Evolutionary conservation across 2,113 vertebrate genomes (phyloP).

Genomic region (Nestor notabilis): DNA sequence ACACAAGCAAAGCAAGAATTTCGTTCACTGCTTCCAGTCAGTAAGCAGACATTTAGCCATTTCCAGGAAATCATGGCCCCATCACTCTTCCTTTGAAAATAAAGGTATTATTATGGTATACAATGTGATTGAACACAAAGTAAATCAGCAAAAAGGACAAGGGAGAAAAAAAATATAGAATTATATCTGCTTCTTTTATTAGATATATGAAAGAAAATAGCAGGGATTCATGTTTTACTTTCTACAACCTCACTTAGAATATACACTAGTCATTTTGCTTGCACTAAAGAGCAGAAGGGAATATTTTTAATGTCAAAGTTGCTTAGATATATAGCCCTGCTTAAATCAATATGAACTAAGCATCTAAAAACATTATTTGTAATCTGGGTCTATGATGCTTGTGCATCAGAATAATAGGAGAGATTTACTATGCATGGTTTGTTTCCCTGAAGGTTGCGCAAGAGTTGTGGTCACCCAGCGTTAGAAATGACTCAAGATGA

Average conservation of each 20-base stretch:
- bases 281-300: not conserved
- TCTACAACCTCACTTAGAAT: not conserved
- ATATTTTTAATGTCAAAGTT: not conserved
- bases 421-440: not conserved
- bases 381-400: not conserved
- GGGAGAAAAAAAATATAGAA: accelerated
- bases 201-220: not conserved
- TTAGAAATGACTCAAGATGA: not conserved
- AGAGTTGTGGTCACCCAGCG: not conserved
- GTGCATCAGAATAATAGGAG: conserved; percentile 28
- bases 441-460: conserved; percentile 31
- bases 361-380: not conserved
- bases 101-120: not conserved
- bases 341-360: conserved; percentile 61
- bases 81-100: not conserved
- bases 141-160: not conserved
- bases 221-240: not conserved
- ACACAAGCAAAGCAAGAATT: not conserved
- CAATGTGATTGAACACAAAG: not conserved
- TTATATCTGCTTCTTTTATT: not conserved
- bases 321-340: conserved; percentile 33
- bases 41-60: accelerated
- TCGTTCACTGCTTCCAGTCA: not conserved
- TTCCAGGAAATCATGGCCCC: not conserved
- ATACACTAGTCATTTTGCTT: not conserved